A percentile compares a stretch with the other conserved stretches of the same genome.
Evolutionary conservation across 2,113 vertebrate genomes (phyloP).

Genomic region (Oreotrochilus melanogaster): DNA sequence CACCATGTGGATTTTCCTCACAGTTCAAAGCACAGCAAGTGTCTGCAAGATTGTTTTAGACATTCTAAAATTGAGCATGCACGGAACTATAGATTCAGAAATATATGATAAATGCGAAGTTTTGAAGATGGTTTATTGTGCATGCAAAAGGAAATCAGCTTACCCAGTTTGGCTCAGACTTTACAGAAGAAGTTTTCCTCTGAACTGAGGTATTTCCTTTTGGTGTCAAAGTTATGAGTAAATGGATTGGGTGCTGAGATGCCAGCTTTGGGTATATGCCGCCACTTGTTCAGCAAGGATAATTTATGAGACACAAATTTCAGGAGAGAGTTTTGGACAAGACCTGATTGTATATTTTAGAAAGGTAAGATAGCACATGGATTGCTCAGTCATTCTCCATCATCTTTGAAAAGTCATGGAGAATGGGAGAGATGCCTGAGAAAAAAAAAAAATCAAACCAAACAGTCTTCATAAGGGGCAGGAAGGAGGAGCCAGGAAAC

Average conservation of each 20-base stretch:
- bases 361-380: neutral
- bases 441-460: no score
- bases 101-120: neutral
- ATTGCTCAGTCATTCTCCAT: no score
- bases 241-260: neutral
- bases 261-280: neutral
- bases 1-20: accelerated
- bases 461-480: no score
- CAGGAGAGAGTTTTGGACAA: neutral
- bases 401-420: no score
- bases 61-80: neutral
- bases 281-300: neutral
- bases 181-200: neutral
- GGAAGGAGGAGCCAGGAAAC: no score
- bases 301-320: neutral
- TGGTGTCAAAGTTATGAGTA: neutral
- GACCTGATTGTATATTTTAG: neutral
- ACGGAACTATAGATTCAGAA: neutral
- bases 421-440: no score
- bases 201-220: neutral
- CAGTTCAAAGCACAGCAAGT: neutral
- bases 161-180: neutral
- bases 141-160: neutral
- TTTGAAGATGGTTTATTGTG: neutral
- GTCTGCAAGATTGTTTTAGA: neutral